phyloP scores from a whole-genome alignment of 2,888 invertebrate genomes.

The Dendrolimus houi region DNA sequence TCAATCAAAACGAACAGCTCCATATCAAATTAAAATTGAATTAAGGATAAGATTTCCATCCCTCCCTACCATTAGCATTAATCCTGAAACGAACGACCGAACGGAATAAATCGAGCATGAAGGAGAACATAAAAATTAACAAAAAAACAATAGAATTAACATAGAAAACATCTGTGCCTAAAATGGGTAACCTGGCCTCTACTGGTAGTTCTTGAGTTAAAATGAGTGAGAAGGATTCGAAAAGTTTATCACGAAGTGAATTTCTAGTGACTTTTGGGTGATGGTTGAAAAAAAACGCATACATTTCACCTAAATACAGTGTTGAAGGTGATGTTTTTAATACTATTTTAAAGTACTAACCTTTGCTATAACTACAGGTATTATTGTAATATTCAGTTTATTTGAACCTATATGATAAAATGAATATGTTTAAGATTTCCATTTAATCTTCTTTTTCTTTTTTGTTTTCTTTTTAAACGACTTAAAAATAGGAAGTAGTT shows the following conservation, averaged over 20 bases:
- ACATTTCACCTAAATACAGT: not conserved
- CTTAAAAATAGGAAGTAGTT: no score
- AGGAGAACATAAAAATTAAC: slow-evolving; percentile 71
- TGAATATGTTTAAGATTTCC: no score
- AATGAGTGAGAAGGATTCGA: not conserved
- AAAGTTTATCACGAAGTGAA: not conserved
- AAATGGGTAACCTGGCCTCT: slow-evolving; percentile 40
- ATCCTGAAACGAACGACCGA: slow-evolving; percentile 59
- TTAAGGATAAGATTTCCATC: slow-evolving; percentile 36
- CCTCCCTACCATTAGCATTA: slow-evolving; percentile 54
- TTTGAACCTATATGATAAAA: no score
- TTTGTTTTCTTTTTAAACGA: no score
- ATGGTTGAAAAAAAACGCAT: not conserved
- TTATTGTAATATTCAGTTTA: no score
- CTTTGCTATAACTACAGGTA: no score
- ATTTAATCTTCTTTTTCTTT: no score
- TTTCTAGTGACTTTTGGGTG: not conserved
- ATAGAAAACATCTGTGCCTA: slow-evolving; percentile 72
- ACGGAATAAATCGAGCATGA: slow-evolving; percentile 68
- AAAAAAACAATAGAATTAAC: slow-evolving; percentile 76
- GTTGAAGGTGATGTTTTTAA: not conserved
- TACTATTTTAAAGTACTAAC: not conserved
- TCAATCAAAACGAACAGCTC: not conserved
- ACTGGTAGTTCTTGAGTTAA: slow-evolving; percentile 22
- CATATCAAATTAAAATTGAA: slow-evolving; percentile 18